Conservation (phyloP, 2,888 invertebrate genomes). For the Orthosia cruda region DNA sequence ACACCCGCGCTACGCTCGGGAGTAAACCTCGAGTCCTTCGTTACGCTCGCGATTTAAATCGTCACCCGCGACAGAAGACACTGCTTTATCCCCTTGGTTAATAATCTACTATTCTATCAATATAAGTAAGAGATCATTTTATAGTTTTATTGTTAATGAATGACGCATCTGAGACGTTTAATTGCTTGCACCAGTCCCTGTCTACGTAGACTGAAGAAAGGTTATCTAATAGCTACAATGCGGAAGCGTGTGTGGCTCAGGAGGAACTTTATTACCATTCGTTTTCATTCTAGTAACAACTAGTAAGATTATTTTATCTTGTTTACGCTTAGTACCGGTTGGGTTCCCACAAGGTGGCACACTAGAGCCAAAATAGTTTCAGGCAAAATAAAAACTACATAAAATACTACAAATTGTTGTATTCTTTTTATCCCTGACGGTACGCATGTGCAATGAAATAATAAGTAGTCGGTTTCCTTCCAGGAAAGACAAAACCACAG, state of each 20-base stretch:
- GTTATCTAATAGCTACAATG: background rate
- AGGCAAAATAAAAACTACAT: no score
- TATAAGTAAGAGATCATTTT: background rate
- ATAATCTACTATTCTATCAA: no score
- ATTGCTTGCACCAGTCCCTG: background rate
- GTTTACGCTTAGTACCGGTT: background rate
- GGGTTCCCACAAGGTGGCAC: background rate
- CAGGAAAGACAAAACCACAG: no score
- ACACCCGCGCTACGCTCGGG: no score
- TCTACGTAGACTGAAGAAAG: background rate
- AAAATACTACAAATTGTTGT: no score
- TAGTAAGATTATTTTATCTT: background rate
- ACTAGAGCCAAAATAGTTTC: background rate
- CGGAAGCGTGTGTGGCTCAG: background rate
- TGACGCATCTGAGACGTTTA: background rate
- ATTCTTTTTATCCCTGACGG: no score
- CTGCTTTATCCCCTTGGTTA: no score
- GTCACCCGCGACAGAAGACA: no score
- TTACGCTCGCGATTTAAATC: no score
- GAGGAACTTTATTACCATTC: conserved; percentile 1
- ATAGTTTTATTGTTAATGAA: background rate
- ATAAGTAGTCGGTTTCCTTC: no score
- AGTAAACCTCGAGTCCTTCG: no score
- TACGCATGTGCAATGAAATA: no score
- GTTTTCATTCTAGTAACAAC: conserved; percentile 1